Base-by-base conservation (phyloP, 2,797 vertebrate species). In the Neosalanx taihuensis region DNA sequence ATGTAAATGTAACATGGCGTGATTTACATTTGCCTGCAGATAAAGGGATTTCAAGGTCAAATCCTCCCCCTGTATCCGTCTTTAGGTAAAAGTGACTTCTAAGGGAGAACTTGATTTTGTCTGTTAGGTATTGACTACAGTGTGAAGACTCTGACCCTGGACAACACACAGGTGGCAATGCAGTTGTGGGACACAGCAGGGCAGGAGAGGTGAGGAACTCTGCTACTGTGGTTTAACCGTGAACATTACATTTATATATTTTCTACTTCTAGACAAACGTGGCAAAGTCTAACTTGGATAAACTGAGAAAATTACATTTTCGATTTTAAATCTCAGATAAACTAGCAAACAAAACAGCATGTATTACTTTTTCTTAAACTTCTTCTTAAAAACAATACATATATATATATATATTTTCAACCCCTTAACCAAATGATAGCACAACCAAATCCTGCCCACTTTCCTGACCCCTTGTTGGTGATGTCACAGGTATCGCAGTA, bases 131-230 rank as follows among this genome's bases (percentile, higher is more conserved):
- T 99, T 37, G 96, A 98, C 89, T 98, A 95, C 90, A 94, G 86
- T 0, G 95, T 99, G 80, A 95, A 94, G 87, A 97, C 93, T 0
- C 76, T 98, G 62, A 89, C 79, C 0, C 87, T 98, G 81, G 95
- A 94, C 60, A 91, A 89, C 30, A 91, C 90, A n/a, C 91, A 85
- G 75, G 88, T 98, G 57, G 95, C 92, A 0, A 89, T 99, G 82
- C 96, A 99, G 82, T 91, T 99, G 29, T 99, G 97, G 96, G 96
- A 98, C 89, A 98, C 96, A 0, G 96, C 95, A 1, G 97, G 96
- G 10, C 96, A 98, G 84, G 97, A 99, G 85, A 92, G 95, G 96
- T 96, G 75, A 83, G 76, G 0, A 23, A 1, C 23, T 26, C 23
- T 26, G 23, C 23, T 26, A 26, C 23, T 26, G 23, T 26, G 23